phyloP scores from a whole-genome alignment of 2,113 vertebrate species.

The Menidia beryllina region DNA sequence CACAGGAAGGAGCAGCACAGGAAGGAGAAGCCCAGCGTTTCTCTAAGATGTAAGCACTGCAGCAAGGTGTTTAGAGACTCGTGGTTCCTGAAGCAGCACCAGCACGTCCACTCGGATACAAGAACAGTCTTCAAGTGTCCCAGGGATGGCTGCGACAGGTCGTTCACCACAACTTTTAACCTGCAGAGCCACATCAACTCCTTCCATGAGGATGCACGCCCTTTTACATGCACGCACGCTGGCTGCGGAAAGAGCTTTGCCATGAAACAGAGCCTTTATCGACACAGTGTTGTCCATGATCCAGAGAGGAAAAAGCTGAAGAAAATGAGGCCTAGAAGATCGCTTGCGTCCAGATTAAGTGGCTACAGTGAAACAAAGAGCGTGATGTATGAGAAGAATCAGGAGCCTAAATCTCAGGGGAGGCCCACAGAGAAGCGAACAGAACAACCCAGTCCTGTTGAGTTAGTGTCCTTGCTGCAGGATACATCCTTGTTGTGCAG shows the following conservation, averaged over 20 bases:
- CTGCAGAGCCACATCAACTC: slow-evolving; percentile 92
- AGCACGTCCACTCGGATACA: slow-evolving; percentile 79
- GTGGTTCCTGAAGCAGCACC: slow-evolving; percentile 88
- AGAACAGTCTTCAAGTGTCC: slow-evolving; percentile 85
- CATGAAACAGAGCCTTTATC: slow-evolving; percentile 91
- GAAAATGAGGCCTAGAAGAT: slow-evolving; percentile 80
- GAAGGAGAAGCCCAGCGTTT: too few relatives aligned
- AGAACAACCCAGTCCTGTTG: slow-evolving; percentile 19
- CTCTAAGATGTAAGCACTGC: slow-evolving; percentile 84
- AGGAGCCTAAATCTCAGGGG: accelerated
- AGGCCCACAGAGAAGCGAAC: neutral
- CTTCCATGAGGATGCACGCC: slow-evolving; percentile 87
- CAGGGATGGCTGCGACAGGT: slow-evolving; percentile 85
- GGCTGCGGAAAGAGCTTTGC: slow-evolving; percentile 88
- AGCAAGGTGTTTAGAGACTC: slow-evolving; percentile 84
- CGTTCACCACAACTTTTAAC: slow-evolving; percentile 91
- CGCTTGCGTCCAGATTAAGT: slow-evolving; percentile 89
- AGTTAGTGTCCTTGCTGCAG: slow-evolving; percentile 70
- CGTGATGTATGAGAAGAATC: neutral
- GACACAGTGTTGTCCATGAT: slow-evolving; percentile 88
- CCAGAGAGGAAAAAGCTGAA: slow-evolving; percentile 85
- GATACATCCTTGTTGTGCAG: slow-evolving; percentile 56
- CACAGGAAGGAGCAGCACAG: slow-evolving; percentile 85
- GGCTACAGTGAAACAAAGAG: slow-evolving; percentile 76
- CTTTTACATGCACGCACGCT: slow-evolving; percentile 83